Percentiles rank a stretch among this genome's conserved stretches.
These are phyloP conservation scores for Troides aeacus DNA, from an alignment of 2,888 invertebrate species.

Conservation along the genomic window DNA sequence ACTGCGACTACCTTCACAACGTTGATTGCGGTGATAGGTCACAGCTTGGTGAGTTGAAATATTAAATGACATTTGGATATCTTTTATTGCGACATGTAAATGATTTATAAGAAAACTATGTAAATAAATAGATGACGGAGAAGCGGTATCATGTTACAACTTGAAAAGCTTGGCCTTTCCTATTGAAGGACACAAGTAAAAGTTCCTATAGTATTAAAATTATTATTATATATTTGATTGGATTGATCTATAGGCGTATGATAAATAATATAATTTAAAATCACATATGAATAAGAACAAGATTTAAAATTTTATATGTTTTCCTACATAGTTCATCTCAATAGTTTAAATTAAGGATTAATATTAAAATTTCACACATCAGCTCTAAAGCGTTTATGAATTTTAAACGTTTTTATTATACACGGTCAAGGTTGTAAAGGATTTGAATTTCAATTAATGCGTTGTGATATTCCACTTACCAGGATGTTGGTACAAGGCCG, in stretches of 20 bases:
- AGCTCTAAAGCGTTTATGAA: neutral
- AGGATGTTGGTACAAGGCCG: slow-evolving; percentile 68
- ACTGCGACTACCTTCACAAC: slow-evolving; percentile 97
- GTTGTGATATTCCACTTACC: slow-evolving; percentile 52
- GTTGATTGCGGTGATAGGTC: slow-evolving; percentile 94
- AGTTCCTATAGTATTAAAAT: no score
- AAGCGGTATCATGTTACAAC: no score
- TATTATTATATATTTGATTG: no score
- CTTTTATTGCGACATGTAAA: no score
- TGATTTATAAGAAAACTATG: no score
- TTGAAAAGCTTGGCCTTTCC: no score
- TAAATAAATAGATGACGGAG: no score
- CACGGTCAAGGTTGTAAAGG: slow-evolving; percentile 54
- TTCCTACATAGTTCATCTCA: no score
- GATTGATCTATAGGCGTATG: no score
- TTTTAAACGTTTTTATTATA: slow-evolving; percentile 30
- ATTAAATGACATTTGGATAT: neutral
- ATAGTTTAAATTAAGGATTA: neutral
- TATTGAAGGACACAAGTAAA: no score
- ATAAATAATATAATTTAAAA: neutral
- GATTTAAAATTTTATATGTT: neutral
- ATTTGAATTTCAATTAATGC: slow-evolving; percentile 53
- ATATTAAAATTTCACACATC: neutral
- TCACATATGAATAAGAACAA: neutral
- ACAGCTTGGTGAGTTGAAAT: slow-evolving; percentile 84